Conservation (phyloP, 2,888 invertebrate species). For the Eurytoma californica region DNA sequence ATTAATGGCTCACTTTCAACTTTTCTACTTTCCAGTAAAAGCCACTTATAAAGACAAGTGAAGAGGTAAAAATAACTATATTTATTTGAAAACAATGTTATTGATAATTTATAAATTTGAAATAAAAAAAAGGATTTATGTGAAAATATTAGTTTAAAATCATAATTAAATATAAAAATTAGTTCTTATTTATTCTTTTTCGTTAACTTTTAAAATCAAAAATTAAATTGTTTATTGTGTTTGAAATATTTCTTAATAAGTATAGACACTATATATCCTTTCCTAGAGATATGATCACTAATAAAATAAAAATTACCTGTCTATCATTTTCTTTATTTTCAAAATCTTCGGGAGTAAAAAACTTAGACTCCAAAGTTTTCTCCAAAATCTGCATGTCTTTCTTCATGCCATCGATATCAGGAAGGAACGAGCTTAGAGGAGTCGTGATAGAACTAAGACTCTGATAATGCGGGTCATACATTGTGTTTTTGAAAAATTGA, state of each 20-base stretch:
- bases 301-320: constrained; percentile 32
- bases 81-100: no score
- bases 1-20: neutral
- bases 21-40: no score
- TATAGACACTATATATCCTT: no score
- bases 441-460: constrained; percentile 26
- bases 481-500: constrained; percentile 63
- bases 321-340: constrained; percentile 48
- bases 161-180: no score
- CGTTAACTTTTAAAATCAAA: no score
- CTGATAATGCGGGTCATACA: constrained; percentile 50
- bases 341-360: constrained; percentile 62
- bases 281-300: neutral
- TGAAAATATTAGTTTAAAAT: neutral
- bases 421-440: constrained; percentile 42
- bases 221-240: no score
- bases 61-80: no score
- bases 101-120: no score
- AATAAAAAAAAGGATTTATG: neutral
- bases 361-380: constrained; percentile 65
- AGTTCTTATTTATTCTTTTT: no score
- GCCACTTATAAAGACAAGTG: no score
- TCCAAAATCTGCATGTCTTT: constrained; percentile 69
- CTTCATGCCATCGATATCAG: constrained; percentile 58
- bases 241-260: no score